Evolutionary conservation across 1,140 invertebrate species (phyloP).

Genomic region (Leptoteleia sp.): DNA sequence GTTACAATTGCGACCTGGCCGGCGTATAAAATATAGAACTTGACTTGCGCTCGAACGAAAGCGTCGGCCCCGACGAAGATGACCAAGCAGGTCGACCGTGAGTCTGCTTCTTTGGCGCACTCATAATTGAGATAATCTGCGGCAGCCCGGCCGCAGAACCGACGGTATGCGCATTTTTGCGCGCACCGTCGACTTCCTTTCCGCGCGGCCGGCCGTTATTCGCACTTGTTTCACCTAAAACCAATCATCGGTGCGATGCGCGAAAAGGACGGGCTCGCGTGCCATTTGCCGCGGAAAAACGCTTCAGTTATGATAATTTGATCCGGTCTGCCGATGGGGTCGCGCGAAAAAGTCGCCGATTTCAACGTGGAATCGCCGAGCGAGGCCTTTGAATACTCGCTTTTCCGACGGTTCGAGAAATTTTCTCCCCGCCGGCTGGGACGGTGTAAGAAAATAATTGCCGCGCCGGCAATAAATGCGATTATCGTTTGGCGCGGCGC

Average conservation of each 20-base stretch:
- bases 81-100: constrained; percentile 72
- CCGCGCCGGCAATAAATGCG: too few species aligned
- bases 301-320: constrained; percentile 62
- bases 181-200: constrained; percentile 70
- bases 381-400: constrained; percentile 12
- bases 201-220: constrained; percentile 60
- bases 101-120: constrained; percentile 76
- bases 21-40: too few species aligned
- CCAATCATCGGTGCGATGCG: constrained; percentile 61
- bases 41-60: too few species aligned
- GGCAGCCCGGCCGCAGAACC: constrained; percentile 61
- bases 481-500: too few species aligned
- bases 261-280: constrained; percentile 55
- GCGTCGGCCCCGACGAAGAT: constrained; percentile 65
- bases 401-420: constrained; percentile 10
- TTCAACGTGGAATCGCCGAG: constrained; percentile 28
- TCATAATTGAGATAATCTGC: constrained; percentile 79
- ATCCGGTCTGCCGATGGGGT: constrained; percentile 30
- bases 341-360: constrained; percentile 32
- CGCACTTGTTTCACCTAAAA: constrained; percentile 66
- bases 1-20: too few species aligned
- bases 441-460: too few species aligned
- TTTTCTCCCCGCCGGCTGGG: too few species aligned
- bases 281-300: constrained; percentile 58
- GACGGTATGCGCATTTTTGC: constrained; percentile 74